Evolutionary conservation across 2,888 invertebrate genomes (phyloP), one percentile per base, ranked within the genome.

Genomic region (Elmis aenea): DNA sequence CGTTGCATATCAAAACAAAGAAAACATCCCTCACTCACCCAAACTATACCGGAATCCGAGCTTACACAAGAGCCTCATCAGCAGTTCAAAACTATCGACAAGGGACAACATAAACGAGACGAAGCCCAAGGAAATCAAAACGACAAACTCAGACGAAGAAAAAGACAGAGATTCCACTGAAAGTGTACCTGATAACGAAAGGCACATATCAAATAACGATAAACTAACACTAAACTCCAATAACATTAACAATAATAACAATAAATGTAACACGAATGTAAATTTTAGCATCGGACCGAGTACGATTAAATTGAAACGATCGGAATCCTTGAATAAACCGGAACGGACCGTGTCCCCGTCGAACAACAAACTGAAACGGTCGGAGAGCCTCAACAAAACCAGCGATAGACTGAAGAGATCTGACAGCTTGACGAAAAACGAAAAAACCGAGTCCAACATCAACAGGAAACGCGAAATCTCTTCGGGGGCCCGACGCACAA

Each of bases 371-470:
- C 64, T 77, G 42, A 75, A 77, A 53, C 72, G 76, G 51, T 78
- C 79, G 10, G 80, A 79, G 61, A 75, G 75, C 52, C 68, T 78
- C 48, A 78, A 78, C 50, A 71, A 73, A 50, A 64, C 69, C 1
- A 70, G 69, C 34, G 61, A 65, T 13, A 71, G 70, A 45, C 49
- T 78, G 15, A 77, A 76, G 47, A 66, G 78, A n/a, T 75, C 76
- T 0, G 79, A 79, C 42, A 78, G 78, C 34, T 62, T 83, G 47
- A 79, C 79, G 31, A 83, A 83, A 65, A 79, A 75, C 46, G 84
- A 84, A 64, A 83, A 85, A 71, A 81, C 81, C 23, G 86, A 87
- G 64, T 82, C 82, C 65, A 86, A 86, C 68, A 77, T 83, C 47
- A 83, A 81, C 61, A 84, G 83, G 60, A 75, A 82, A 27, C 75